Conservation (phyloP, 92 coral and sea anemone genomes). For the Metridium senile region DNA sequence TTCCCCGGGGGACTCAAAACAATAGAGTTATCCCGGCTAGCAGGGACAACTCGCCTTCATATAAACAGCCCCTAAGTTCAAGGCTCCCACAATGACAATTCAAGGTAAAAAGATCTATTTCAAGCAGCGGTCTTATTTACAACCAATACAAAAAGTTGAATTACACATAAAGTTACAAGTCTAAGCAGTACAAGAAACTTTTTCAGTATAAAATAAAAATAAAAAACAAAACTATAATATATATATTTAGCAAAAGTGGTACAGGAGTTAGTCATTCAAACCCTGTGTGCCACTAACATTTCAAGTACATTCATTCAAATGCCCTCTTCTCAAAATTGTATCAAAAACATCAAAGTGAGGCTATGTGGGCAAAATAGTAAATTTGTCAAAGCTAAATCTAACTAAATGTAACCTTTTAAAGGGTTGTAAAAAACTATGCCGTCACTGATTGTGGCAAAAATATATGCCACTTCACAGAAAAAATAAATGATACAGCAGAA, state of each 20-base stretch:
- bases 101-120: neutral
- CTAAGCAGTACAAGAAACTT: neutral
- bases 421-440: too few species aligned
- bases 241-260: conserved; percentile 29
- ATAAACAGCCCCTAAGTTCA: too few species aligned
- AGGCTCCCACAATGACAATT: too few species aligned
- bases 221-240: conserved; percentile 21
- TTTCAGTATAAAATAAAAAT: conserved; percentile 6
- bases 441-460: too few species aligned
- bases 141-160: conserved; percentile 9
- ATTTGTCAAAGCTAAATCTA: neutral
- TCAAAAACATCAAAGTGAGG: conserved; percentile 18
- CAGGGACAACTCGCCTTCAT: too few species aligned
- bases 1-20: too few species aligned
- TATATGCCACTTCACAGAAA: too few species aligned
- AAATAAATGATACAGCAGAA: neutral
- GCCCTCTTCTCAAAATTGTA: conserved; percentile 7
- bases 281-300: too few species aligned
- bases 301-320: conserved; percentile 6
- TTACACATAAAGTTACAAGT: conserved; percentile 12
- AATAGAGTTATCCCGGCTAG: too few species aligned
- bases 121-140: conserved; percentile 16
- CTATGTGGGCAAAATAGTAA: neutral
- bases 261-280: too few species aligned
- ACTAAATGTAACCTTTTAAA: neutral